Evolutionary conservation across 2,888 invertebrate species (phyloP).

Genomic region (Sicus ferrugineus): DNA sequence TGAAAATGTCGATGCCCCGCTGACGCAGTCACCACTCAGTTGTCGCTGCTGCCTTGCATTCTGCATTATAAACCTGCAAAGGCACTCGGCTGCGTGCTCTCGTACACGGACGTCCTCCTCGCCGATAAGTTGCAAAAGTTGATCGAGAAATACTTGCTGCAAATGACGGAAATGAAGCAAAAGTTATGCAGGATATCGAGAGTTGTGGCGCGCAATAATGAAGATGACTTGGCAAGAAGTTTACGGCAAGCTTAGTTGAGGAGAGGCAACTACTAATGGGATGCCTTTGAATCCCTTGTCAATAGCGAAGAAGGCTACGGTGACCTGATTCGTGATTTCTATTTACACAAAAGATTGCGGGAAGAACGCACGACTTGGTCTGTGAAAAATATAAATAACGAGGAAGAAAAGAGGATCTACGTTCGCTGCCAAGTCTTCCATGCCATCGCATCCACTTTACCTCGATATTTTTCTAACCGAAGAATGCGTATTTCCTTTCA

Average conservation of each 20-base stretch:
- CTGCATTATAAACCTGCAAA: constrained; percentile 62
- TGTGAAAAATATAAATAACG: too few species aligned
- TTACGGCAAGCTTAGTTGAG: too few species aligned
- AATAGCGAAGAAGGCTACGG: too few species aligned
- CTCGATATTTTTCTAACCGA: too few species aligned
- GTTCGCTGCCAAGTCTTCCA: too few species aligned
- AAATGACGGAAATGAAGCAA: constrained; percentile 24
- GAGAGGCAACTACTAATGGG: too few species aligned
- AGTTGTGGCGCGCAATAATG: background rate
- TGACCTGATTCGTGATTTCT: too few species aligned
- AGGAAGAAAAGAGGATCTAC: too few species aligned
- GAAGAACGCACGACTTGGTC: too few species aligned
- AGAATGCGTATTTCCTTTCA: background rate
- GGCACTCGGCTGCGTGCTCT: constrained; percentile 59
- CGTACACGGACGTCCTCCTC: constrained; percentile 64
- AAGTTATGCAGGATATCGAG: constrained; percentile 8
- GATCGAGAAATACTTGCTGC: constrained; percentile 60
- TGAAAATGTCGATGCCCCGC: constrained; percentile 31
- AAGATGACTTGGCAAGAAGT: constrained; percentile 2
- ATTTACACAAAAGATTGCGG: too few species aligned
- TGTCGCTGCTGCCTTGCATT: constrained; percentile 49
- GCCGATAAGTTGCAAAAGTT: constrained; percentile 62
- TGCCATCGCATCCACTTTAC: too few species aligned
- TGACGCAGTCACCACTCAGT: background rate
- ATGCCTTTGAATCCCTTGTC: too few species aligned